A percentile compares a stretch with the other conserved stretches of the same genome.
Conservation (phyloP, 2,888 invertebrate species). For the Drosophila anomelani region DNA sequence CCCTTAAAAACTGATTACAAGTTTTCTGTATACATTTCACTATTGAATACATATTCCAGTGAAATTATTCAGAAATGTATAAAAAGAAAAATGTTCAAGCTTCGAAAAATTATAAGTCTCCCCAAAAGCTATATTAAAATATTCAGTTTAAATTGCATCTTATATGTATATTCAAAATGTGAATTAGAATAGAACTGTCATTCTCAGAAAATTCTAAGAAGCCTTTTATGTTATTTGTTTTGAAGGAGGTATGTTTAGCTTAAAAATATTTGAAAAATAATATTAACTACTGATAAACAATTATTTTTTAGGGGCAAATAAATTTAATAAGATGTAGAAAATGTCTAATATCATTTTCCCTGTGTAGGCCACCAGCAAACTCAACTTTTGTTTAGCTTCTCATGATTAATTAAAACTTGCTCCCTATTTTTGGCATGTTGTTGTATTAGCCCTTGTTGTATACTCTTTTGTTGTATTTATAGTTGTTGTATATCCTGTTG, state of each 20-base stretch:
- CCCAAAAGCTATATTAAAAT: not conserved
- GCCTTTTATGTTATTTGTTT: no score
- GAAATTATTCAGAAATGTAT: not conserved
- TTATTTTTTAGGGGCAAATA: not conserved
- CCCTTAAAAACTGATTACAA: not conserved
- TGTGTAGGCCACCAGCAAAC: constrained; percentile 13
- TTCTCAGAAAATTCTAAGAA: no score
- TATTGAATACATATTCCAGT: not conserved
- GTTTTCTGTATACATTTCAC: not conserved
- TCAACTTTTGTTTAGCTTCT: constrained; percentile 39
- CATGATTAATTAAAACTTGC: constrained; percentile 51
- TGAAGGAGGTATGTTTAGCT: no score
- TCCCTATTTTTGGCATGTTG: constrained; percentile 17
- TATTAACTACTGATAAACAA: not conserved
- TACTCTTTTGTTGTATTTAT: constrained; percentile 7
- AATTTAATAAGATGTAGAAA: no score
- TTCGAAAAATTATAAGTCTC: not conserved
- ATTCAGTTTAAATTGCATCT: not conserved
- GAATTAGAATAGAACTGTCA: not conserved
- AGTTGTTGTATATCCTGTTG: constrained; percentile 10
- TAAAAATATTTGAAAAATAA: no score
- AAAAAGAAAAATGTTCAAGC: not conserved
- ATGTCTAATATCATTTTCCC: not conserved
- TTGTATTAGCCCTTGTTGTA: constrained; percentile 8
- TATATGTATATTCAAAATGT: not conserved